Evolutionary conservation across 2,888 invertebrate species (phyloP).

Genomic region (Mystacides longicornis): DNA sequence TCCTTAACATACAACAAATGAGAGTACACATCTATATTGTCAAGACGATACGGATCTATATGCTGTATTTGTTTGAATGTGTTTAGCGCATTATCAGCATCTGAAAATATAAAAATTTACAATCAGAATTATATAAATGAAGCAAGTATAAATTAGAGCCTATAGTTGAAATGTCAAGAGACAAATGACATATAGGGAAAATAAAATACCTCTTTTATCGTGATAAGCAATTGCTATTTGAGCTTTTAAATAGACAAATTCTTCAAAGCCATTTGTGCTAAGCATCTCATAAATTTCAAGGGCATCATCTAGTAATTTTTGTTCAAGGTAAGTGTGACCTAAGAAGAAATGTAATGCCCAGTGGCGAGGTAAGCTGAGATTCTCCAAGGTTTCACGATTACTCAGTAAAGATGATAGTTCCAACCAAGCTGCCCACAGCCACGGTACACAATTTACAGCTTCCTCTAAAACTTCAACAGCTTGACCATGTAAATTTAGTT

Average conservation of each 20-base stretch:
- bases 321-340: slow-evolving; percentile 82
- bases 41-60: slow-evolving; percentile 86
- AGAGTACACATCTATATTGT: slow-evolving; percentile 95
- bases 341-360: slow-evolving; percentile 94
- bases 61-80: slow-evolving; percentile 77
- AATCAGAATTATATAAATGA: slow-evolving; percentile 10
- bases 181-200: background rate
- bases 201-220: slow-evolving; percentile 70
- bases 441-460: slow-evolving; percentile 70
- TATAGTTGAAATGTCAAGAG: background rate
- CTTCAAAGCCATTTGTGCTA: slow-evolving; percentile 71
- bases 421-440: slow-evolving; percentile 93
- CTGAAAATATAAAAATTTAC: slow-evolving; percentile 43
- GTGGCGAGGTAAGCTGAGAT: slow-evolving; percentile 67
- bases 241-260: slow-evolving; percentile 82
- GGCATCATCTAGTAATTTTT: slow-evolving; percentile 85
- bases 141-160: background rate
- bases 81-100: slow-evolving; percentile 81
- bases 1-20: slow-evolving; percentile 94
- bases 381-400: slow-evolving; percentile 67
- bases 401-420: slow-evolving; percentile 81
- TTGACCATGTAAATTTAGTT: slow-evolving; percentile 69
- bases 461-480: slow-evolving; percentile 75
- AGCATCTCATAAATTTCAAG: slow-evolving; percentile 73
- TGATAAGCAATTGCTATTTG: slow-evolving; percentile 91